Evolutionary conservation across 2,113 vertebrate species (phyloP).

Genomic region (Labeo rohita): DNA sequence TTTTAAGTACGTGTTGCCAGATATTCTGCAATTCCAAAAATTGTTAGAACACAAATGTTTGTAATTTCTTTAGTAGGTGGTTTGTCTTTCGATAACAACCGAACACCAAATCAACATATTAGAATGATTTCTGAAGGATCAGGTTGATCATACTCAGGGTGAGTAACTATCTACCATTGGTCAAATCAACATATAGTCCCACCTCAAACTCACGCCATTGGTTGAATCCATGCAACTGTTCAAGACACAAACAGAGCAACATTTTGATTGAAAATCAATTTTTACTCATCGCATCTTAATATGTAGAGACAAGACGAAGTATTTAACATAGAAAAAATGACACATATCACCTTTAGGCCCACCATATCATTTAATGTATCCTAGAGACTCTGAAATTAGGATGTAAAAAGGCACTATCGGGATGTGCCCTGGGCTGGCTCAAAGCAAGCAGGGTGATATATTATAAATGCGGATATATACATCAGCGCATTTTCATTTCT

Average conservation of each 20-base stretch:
- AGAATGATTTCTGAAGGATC: neutral
- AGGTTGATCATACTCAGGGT: no score
- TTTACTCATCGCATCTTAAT: neutral
- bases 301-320: neutral
- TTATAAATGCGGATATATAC: constrained; percentile 42
- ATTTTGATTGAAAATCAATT: neutral
- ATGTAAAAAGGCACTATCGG: neutral
- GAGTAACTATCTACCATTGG: neutral
- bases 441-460: constrained; percentile 31
- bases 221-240: neutral
- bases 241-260: neutral
- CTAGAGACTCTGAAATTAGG: constrained; percentile 12
- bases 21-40: no score
- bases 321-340: neutral
- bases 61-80: neutral
- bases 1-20: no score
- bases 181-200: neutral
- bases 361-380: neutral
- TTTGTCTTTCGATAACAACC: neutral
- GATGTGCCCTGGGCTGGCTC: neutral
- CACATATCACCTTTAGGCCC: neutral
- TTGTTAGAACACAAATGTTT: neutral
- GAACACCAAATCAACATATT: neutral
- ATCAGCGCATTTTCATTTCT: constrained; percentile 41
- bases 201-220: neutral